Percentiles rank a stretch among this genome's conserved stretches.
Conservation (phyloP, 2,113 vertebrate species). For the Dicaeum eximium region DNA sequence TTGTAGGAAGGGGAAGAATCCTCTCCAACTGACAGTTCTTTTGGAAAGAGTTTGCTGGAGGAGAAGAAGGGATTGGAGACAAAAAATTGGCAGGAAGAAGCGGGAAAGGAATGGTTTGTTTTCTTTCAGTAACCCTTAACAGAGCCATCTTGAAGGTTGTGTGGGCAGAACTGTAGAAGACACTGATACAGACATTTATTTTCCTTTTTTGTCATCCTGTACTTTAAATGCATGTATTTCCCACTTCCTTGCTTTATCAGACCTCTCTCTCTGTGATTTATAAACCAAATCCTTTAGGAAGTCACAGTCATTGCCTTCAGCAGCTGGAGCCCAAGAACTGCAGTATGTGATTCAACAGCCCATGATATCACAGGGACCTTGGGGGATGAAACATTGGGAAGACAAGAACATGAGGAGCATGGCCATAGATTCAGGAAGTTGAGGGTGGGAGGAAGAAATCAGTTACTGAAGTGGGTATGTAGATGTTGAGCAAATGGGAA, state of each 20-base stretch:
- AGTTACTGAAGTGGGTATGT: background rate
- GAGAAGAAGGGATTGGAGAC: background rate
- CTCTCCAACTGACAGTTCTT: background rate
- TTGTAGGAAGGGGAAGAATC: background rate
- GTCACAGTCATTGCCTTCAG: background rate
- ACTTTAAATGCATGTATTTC: background rate
- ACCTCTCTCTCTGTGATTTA: background rate
- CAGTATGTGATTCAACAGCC: background rate
- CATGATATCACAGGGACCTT: background rate
- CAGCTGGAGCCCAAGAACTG: background rate
- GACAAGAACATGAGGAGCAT: fast-evolving
- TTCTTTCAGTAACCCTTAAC: background rate
- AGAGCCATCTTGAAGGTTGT: background rate
- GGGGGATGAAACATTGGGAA: background rate
- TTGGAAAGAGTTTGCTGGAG: background rate
- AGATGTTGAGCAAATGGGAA: background rate
- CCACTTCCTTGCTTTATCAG: background rate
- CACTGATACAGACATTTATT: background rate
- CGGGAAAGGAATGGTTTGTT: background rate
- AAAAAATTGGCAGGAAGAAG: background rate
- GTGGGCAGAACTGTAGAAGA: background rate
- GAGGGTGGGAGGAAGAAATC: background rate
- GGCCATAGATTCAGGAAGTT: background rate
- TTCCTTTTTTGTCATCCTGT: background rate
- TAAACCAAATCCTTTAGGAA: background rate